A percentile compares a stretch with the other conserved stretches of the same genome.
phyloP scores from a whole-genome alignment of 2,797 vertebrate species.

The Thamnophis elegans region DNA sequence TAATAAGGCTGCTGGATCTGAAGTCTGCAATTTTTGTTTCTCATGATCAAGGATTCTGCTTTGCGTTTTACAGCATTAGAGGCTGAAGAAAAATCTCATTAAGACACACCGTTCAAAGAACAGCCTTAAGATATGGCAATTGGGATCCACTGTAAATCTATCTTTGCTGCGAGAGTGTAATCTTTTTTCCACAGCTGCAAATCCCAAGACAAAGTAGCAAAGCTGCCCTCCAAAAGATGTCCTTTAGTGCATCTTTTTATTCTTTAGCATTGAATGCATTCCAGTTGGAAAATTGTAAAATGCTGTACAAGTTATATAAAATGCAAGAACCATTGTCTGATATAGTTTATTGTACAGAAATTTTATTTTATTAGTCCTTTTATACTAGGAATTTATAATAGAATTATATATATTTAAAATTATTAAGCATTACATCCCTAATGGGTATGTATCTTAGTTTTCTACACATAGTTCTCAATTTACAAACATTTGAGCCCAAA shows the following conservation, averaged over 20 bases:
- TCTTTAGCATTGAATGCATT: background rate
- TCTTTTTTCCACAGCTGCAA: background rate
- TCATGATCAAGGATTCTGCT: background rate
- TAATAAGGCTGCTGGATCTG: background rate
- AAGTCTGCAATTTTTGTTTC: background rate
- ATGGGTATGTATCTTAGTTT: background rate
- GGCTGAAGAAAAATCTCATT: background rate
- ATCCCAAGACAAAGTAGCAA: background rate
- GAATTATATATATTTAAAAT: background rate
- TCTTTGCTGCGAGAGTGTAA: background rate
- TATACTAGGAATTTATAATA: background rate
- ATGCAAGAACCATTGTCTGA: background rate
- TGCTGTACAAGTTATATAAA: background rate
- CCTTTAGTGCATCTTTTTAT: background rate
- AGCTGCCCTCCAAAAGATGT: background rate
- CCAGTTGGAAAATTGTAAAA: background rate
- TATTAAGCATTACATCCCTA: background rate
- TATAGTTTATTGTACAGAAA: background rate
- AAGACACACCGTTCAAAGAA: background rate
- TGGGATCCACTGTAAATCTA: background rate
- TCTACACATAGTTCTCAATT: background rate
- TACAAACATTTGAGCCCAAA: background rate
- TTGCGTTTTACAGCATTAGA: background rate
- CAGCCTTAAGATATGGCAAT: background rate
- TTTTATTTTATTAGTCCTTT: background rate